Conservation (phyloP, 92 coral and sea anemone genomes). For the Epizoanthus illoricatus region DNA sequence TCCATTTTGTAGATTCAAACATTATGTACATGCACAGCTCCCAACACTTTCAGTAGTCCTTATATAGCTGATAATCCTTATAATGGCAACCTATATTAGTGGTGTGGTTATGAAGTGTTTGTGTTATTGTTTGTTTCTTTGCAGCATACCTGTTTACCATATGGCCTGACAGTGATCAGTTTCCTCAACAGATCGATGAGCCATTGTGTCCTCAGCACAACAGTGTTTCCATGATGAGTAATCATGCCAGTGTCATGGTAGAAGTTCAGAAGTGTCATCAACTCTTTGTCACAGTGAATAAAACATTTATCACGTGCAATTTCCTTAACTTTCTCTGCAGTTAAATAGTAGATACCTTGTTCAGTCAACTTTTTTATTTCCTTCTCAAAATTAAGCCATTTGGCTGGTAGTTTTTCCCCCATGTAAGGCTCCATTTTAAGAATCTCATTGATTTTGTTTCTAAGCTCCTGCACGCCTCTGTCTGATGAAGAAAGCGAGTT, state of each 20-base stretch:
- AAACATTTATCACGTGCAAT: conserved; percentile 47
- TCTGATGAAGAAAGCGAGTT: conserved; percentile 47
- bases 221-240: conserved; percentile 44
- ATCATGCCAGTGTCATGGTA: conserved; percentile 51
- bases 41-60: no score
- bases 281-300: conserved; percentile 38
- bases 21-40: no score
- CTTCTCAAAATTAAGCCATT: conserved; percentile 61
- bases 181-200: conserved; percentile 52
- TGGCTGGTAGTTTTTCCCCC: conserved; percentile 42
- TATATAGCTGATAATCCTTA: no score
- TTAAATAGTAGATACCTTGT: conserved; percentile 35
- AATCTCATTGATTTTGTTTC: conserved; percentile 23
- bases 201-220: conserved; percentile 52
- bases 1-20: no score
- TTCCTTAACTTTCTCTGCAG: conserved; percentile 32
- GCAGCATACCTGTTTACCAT: conserved; percentile 43
- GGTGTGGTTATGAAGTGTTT: background rate
- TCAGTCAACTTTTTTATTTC: conserved; percentile 31
- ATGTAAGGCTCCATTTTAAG: conserved; percentile 35
- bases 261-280: conserved; percentile 45
- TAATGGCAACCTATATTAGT: no score
- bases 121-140: background rate
- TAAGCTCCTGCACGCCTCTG: conserved; percentile 27
- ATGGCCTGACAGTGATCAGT: conserved; percentile 52